These are phyloP conservation scores for Trichosurus vulpecula DNA, from an alignment of 2,797 vertebrate species.

Conservation along the genomic window DNA sequence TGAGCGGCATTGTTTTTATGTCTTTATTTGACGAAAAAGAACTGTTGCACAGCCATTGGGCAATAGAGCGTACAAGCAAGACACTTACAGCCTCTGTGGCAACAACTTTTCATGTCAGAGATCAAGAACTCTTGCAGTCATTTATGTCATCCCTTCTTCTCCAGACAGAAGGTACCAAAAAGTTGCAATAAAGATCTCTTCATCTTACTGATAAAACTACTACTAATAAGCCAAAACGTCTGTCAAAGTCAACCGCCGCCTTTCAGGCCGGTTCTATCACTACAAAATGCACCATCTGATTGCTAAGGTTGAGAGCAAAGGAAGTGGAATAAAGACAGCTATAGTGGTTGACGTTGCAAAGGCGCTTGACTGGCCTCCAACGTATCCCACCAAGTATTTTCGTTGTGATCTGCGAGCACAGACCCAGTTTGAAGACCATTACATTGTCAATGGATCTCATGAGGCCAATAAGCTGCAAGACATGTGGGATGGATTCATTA, in stretches of 20 bases:
- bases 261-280: conserved; percentile 99
- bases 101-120: conserved; percentile 99
- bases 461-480: conserved; percentile 99
- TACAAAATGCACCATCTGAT: conserved; percentile 99
- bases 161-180: conserved; percentile 99
- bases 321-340: conserved; percentile 99
- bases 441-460: conserved; percentile 99
- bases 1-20: too few species aligned
- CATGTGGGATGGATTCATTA: conserved; percentile 99
- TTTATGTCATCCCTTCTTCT: conserved; percentile 99
- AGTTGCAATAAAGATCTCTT: conserved; percentile 98
- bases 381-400: conserved; percentile 99
- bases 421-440: conserved; percentile 99
- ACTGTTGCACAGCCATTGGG: conserved; percentile 99
- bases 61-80: conserved; percentile 97
- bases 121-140: conserved; percentile 99
- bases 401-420: conserved; percentile 99
- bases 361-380: conserved; percentile 99
- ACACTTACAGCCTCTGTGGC: conserved; percentile 98
- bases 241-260: conserved; percentile 99
- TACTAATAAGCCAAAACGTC: conserved; percentile 97
- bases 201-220: conserved; percentile 96
- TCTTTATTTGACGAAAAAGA: too few species aligned
- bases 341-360: conserved; percentile 99
- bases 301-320: conserved; percentile 99